Evolutionary conservation across 2,797 vertebrate species (phyloP).

Genomic region (Glyptemys insculpta): DNA sequence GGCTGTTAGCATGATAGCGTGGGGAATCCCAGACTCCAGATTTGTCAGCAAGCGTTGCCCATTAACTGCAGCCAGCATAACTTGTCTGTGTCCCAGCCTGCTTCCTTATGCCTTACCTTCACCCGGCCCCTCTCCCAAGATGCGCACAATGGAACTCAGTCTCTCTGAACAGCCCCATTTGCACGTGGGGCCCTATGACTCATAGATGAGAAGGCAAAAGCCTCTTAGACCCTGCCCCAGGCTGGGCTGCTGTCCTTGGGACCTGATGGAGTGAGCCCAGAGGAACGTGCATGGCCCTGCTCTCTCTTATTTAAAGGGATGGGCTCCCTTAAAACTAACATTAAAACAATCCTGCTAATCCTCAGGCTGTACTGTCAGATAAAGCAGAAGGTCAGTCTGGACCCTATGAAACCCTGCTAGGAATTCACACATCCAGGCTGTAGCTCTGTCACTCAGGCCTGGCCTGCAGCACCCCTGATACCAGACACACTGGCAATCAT

Average conservation of each 20-base stretch:
- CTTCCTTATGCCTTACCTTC: background rate
- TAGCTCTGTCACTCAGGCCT: background rate
- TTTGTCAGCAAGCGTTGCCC: background rate
- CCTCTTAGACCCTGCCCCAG: background rate
- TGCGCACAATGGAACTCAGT: background rate
- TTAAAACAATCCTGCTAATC: background rate
- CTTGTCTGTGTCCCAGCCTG: background rate
- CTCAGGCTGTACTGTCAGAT: background rate
- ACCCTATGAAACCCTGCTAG: background rate
- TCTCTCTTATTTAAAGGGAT: background rate
- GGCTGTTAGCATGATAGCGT: background rate
- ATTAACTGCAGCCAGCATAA: background rate
- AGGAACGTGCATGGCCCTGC: background rate
- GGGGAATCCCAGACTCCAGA: background rate
- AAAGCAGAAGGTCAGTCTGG: background rate
- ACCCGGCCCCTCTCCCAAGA: background rate
- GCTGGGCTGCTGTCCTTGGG: background rate
- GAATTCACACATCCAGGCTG: background rate
- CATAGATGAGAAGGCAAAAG: background rate
- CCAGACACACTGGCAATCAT: background rate
- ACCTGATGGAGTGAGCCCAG: background rate
- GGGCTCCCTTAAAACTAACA: background rate
- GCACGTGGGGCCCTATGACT: background rate
- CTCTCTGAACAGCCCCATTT: background rate
- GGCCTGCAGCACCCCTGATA: background rate